Evolutionary conservation across 2,888 invertebrate genomes (phyloP), one percentile per base, ranked within the genome.

Genomic region (Allophyes oxyacanthae): DNA sequence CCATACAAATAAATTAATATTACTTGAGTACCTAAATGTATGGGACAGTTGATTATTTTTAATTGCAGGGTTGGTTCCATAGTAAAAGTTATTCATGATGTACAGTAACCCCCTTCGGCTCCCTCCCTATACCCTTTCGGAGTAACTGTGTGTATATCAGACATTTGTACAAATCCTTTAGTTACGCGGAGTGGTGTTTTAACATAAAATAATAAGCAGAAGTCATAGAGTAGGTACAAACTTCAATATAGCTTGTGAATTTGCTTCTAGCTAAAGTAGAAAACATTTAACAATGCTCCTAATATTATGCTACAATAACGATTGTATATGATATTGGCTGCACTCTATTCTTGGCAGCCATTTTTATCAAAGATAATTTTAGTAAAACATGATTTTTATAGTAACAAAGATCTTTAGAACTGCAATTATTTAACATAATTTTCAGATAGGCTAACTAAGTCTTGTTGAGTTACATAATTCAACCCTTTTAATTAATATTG

Each of bases 261-360:
- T 69, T 60, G 55, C 64, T 72, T 79, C 81, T 76, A 79, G 77
- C 82, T 85, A 85, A 77, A 69, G 77, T 85, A 85, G 81, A 85
- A 85, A 86, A 86, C 77, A 80, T 82, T 83, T 71, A 87, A 84
- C 85, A 83, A 85, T 79, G 74, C 72, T 69, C 63, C 74, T 81
- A 79, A 77, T 74, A 82, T 76, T 80, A 83, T 72, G 72, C 75
- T 82, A 78, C 69, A 75, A 71, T 77, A 76, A 73, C 76, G 60
- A 72, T 76, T 73, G 74, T 72, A 74, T 75, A 75, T 69, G 65
- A 64, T 64, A 80, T 66, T 20, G 63, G 42, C 63, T 62, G 57
- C 62, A 8, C 43, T 48, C 38, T 32, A 56, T 6, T 41, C 37
- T 26, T 33, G 49, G 77, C 75, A 75, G 75, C 63, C 72, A 67